Evolutionary conservation across 2,888 invertebrate species (phyloP).

Genomic region (Diadegma fenestrale): DNA sequence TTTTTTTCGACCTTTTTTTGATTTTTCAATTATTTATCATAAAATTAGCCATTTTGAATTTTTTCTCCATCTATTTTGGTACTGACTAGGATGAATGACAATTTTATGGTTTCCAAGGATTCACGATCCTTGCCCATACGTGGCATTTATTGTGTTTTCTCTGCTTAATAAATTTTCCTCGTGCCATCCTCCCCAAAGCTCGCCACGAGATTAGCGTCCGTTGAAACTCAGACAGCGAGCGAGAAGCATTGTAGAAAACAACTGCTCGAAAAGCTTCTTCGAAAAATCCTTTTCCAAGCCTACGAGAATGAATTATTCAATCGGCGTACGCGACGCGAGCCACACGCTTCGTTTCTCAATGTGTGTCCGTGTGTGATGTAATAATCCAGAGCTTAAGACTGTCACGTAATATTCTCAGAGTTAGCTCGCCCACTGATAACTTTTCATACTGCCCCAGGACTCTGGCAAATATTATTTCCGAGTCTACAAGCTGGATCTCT

Average conservation of each 20-base stretch:
- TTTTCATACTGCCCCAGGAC: constrained; percentile 20
- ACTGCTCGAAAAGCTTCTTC: constrained; percentile 27
- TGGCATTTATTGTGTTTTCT: neutral
- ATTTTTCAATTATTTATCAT: too few relatives aligned
- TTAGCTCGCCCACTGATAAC: constrained; percentile 26
- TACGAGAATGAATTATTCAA: constrained; percentile 70
- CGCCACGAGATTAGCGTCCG: constrained; percentile 15
- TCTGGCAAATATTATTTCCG: constrained; percentile 34
- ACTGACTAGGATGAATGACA: neutral
- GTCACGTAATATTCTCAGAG: constrained; percentile 43
- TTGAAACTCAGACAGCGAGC: constrained; percentile 8
- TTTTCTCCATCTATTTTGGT: neutral
- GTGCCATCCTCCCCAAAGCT: neutral
- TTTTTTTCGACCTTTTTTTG: too few relatives aligned
- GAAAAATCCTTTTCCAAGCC: constrained; percentile 62
- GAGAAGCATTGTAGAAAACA: constrained; percentile 29
- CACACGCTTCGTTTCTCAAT: constrained; percentile 39
- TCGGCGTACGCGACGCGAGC: constrained; percentile 31
- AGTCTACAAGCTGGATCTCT: constrained; percentile 5
- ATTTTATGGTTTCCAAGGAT: neutral
- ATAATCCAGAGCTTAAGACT: constrained; percentile 48
- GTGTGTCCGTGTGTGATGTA: constrained; percentile 24
- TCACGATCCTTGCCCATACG: neutral
- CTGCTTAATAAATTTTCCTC: neutral
- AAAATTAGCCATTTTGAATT: too few relatives aligned